Evolutionary conservation across 2,888 invertebrate genomes (phyloP), one percentile per base, ranked within the genome.

Genomic region (Bembecia ichneumoniformis): DNA sequence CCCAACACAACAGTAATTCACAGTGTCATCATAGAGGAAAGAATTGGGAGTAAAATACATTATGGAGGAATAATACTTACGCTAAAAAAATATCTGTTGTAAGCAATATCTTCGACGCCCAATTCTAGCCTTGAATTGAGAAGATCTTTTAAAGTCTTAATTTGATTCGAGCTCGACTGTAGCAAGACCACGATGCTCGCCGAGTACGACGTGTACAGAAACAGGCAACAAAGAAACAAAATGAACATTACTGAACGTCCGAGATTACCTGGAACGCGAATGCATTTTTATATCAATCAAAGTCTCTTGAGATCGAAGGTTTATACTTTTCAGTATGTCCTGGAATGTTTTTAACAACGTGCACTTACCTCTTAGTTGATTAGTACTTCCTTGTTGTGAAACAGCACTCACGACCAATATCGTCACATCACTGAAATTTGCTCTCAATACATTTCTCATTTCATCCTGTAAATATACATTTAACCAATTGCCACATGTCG

Each of bases 161-260:
- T 91, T 55, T 90, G 89, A 46, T 88, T 87, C 0, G 93, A 91
- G 1, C 91, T 91, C 0, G 93, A 91, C 66, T 93, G 93, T 11
- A 93, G 76, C 13, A 93, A 68, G 0, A 91, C 92, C 0, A 93
- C 92, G 47, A 93, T 93, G 63, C 91, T 92, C 3, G 93, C 93
- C 0, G 93, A 91, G 62, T 93, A 94, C 0, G 93, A 91, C 0
- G 91, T 91, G 64, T 92, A 93, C 0, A 93, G 71, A 61, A 93
- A 93, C 66, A 93, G 83, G 40, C 90, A 84, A 0, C 90, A 83
- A 3, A 91, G 65, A 55, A 91, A 89, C 9, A 90, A 71, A 51
- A 91, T 72, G 51, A 93, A 82, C 52, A 90, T 88, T 3, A 91
- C 89, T 10, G 91, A 82, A n/a, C 92, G 84, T 0, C 90, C 87